Base-by-base conservation (phyloP, 2,113 vertebrate species). In the Gulo gulo region DNA sequence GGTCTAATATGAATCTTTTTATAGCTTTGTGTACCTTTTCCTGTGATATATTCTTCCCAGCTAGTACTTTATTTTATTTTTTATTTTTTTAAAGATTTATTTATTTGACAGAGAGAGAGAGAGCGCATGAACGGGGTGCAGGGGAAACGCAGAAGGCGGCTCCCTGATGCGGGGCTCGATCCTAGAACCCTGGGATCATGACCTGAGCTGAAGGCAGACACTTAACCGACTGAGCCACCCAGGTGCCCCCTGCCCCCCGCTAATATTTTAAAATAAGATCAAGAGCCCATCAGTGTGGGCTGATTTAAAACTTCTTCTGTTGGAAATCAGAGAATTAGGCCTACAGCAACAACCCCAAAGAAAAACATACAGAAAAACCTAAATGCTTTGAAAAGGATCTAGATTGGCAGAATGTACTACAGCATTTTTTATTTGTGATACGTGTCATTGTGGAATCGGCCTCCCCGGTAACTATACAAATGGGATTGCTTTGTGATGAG, bases 221-320 rank as follows among this genome's bases (percentile, higher is more conserved):
- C 67, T 69, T 69, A n/a, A n/a, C 34, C 1, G 0, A 69, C 67
- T 20, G 34, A 36, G 18, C 67, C 16, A 36, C n/a, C 67, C 34
- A 69, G 31, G 67, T 1, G 34, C 67, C 7, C 67, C 67, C 34
- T 15, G 1, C 14, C 31, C 16, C 6, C 65, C 3, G 13, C 65
- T 67, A 34, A 50, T 86, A 29, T 74, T 83, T 94, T 96, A 83
- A 85, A 92, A 52, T 97, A 57, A 45, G 3, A 71, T 84, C 50
- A 88, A 67, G 39, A 96, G 11, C 2, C 6, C 55, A 90, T 79
- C 26, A 84, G 1, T 86, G 50, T 93, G 42, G n/a, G 13, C n/a
- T 69, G n/a, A 80, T 94, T 92, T 89, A 94, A 97, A n/a, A 84
- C 78, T 96, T 96, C 78, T 96, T 96, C 71, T 84, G 59, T 13